Conservation (phyloP, 2,797 vertebrate species). For the Anguilla megastoma region DNA sequence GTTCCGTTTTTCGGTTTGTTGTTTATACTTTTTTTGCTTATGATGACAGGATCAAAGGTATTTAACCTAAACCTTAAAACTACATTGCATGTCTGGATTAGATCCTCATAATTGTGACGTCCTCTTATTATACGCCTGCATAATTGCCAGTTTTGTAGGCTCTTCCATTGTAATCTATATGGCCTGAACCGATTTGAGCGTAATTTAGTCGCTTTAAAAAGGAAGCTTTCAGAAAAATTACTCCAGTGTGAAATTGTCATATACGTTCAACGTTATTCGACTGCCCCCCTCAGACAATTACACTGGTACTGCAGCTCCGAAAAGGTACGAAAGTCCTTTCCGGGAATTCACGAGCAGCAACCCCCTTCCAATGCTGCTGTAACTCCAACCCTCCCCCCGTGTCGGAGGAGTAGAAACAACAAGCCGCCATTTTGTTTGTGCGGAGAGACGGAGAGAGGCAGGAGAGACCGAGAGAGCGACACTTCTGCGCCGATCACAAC, state of each 20-base stretch:
- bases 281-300: slow-evolving; percentile 53
- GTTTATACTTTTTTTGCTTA: slow-evolving; percentile 2
- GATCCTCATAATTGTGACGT: not conserved
- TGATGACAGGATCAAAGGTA: not conserved
- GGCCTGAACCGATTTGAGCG: not conserved
- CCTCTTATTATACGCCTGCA: not conserved
- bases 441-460: slow-evolving; percentile 85
- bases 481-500: slow-evolving; percentile 68
- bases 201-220: slow-evolving; percentile 13
- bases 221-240: slow-evolving; percentile 8
- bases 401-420: slow-evolving; percentile 85
- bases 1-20: not conserved
- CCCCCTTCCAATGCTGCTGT: slow-evolving; percentile 73
- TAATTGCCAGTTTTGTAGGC: not conserved
- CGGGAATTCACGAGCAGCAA: slow-evolving; percentile 72
- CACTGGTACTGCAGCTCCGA: slow-evolving; percentile 41
- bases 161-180: not conserved
- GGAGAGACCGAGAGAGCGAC: slow-evolving; percentile 79
- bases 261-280: slow-evolving; percentile 48
- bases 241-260: slow-evolving; percentile 1
- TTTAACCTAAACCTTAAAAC: not conserved
- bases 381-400: slow-evolving; percentile 79
- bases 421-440: slow-evolving; percentile 99
- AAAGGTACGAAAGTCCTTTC: slow-evolving; percentile 57
- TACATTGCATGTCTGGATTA: not conserved